phyloP scores from a whole-genome alignment of 2,113 vertebrate species.

The Sphaerodactylus townsendi region DNA sequence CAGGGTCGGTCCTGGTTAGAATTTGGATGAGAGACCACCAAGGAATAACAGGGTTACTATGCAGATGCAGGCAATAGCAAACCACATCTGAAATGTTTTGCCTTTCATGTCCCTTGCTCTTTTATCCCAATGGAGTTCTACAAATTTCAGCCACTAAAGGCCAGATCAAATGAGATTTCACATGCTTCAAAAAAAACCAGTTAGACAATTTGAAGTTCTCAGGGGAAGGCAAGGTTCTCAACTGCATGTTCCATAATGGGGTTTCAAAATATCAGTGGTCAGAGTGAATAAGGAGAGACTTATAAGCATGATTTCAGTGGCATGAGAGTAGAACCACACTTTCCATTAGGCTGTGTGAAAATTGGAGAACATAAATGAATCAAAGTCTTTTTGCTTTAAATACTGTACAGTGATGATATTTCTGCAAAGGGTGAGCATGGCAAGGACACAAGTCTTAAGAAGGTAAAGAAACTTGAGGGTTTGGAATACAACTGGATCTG shows the following conservation, averaged over 20 bases:
- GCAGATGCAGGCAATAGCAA: no score
- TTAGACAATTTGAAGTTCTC: background rate
- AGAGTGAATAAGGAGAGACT: background rate
- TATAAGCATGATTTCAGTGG: background rate
- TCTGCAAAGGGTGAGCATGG: conserved; percentile 10
- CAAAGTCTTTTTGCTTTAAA: background rate
- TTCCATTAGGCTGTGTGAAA: no score
- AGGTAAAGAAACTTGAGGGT: background rate
- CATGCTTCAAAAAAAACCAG: background rate
- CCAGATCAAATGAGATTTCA: background rate
- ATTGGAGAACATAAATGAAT: background rate
- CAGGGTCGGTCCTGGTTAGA: no score
- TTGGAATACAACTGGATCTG: background rate
- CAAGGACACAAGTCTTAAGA: background rate
- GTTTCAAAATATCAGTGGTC: background rate
- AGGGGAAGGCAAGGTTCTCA: background rate
- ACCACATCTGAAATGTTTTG: no score
- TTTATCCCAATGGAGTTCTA: background rate
- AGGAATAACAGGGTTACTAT: no score
- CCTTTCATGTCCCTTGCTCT: no score
- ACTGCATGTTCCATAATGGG: background rate
- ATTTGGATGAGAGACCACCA: no score
- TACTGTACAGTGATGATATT: conserved; percentile 8
- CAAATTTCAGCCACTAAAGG: background rate
- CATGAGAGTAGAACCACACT: no score